Percentiles rank a stretch among this genome's conserved stretches.
These are phyloP conservation scores for Drosophila antonietae DNA, from an alignment of 2,888 invertebrate species.

Conservation along the genomic window DNA sequence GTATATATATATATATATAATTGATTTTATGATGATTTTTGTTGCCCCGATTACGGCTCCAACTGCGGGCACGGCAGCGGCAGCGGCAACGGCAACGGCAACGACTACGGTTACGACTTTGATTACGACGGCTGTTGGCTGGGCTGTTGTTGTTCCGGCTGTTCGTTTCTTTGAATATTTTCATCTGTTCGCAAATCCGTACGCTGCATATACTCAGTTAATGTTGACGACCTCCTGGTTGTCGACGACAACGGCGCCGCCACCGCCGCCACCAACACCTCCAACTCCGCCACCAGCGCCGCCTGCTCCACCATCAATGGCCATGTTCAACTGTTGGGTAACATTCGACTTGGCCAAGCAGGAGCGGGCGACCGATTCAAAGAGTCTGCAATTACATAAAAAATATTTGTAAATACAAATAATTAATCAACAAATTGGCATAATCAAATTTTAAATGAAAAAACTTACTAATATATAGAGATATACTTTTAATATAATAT, in stretches of 20 bases:
- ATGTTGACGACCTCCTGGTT: slow-evolving; percentile 83
- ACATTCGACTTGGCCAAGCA: slow-evolving; percentile 94
- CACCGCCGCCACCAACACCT: not conserved
- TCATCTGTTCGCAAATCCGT: slow-evolving; percentile 39
- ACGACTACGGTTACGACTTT: slow-evolving; percentile 13
- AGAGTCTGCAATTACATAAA: slow-evolving; percentile 87
- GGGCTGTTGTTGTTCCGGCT: slow-evolving; percentile 24
- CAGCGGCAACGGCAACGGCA: slow-evolving; percentile 5
- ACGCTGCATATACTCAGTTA: slow-evolving; percentile 60
- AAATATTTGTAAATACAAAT: slow-evolving; percentile 15
- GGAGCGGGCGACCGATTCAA: slow-evolving; percentile 98
- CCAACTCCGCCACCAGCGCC: not conserved
- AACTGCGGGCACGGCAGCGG: slow-evolving; percentile 11
- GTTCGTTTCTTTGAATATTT: not conserved
- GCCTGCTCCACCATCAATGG: slow-evolving; percentile 67
- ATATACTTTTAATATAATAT: slow-evolving; percentile 9
- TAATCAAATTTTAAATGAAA: not conserved
- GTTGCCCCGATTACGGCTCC: slow-evolving; percentile 20
- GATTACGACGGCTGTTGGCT: not conserved
- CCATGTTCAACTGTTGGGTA: slow-evolving; percentile 83
- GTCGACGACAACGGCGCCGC: slow-evolving; percentile 56
- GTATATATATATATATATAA: slow-evolving; percentile 57
- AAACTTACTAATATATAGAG: not conserved
- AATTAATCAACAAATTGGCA: slow-evolving; percentile 1
- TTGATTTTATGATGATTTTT: slow-evolving; percentile 41